Evolutionary conservation across 2,888 invertebrate genomes (phyloP), one percentile per base, ranked within the genome.

Genomic region (Hermaeophaga mercurialis): DNA sequence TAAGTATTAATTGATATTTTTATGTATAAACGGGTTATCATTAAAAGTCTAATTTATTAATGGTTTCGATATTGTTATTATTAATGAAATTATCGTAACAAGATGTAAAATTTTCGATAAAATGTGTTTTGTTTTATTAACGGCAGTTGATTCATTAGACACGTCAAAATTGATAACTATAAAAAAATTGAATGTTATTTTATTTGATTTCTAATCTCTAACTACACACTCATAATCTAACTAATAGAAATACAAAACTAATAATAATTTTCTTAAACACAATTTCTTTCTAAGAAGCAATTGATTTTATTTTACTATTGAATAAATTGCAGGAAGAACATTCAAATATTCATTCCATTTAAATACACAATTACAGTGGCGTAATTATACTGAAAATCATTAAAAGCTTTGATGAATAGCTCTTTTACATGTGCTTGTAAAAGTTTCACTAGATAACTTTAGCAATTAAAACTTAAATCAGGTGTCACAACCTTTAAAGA

Each of bases 381-480:
- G 52, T 38, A 57, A 57, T 57, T 57, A 57, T 50, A n/a, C 31
- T 28, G 52, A 36, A 48, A 57, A 59, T 56, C 54, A 54, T 59
- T 52, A 54, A 52, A 33, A 52, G 58, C 44, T 46, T 56, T 56
- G 57, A 58, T 58, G 57, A 60, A 62, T 62, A 22, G 56, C 36
- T 47, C 22, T 26, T 54, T 57, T 53, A 50, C 57, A 57, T 57
- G 56, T 52, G 56, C 61, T 43, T 48, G 44, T 41, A 39, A 50
- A 58, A 61, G 54, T 58, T 58, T 50, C 44, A 44, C 45, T 52
- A 56, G 56, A 56, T 46, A 52, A 56, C 52, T 56, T 56, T 46
- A 38, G 50, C 56, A 56, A 52, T 56, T 52, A 50, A 39, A 46
- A 56, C 45, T 56, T 52, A 46, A 52, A 52, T 56, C 44, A 52